phyloP scores from a whole-genome alignment of 92 coral and sea anemone genomes.

The Desmophyllum pertusum region DNA sequence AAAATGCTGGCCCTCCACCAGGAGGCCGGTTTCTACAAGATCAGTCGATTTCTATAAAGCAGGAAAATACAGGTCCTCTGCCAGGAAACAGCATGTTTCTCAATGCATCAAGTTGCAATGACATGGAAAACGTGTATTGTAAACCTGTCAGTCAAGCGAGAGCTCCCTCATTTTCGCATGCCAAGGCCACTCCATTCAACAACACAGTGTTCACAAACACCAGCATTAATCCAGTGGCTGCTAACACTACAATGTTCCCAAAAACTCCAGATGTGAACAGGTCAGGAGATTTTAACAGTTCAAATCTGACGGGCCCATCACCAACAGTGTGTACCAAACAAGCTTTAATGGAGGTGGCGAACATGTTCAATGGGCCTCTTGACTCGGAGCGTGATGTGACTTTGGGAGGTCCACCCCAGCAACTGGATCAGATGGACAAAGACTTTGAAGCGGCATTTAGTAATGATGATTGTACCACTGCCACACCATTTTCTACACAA shows the following conservation, averaged over 20 bases:
- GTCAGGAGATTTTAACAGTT: conserved; percentile 51
- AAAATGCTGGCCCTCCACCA: not conserved
- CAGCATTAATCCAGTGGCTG: not conserved
- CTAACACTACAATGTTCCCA: not conserved
- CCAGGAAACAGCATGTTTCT: not conserved
- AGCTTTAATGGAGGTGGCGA: conserved; percentile 79
- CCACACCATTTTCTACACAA: not conserved
- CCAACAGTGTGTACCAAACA: conserved; percentile 84
- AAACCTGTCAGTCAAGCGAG: not conserved
- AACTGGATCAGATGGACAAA: conserved; percentile 45
- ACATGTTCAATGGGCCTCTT: conserved; percentile 89
- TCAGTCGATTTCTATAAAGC: not conserved
- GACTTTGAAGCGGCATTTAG: conserved; percentile 92
- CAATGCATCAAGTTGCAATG: not conserved
- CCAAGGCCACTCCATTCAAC: not conserved
- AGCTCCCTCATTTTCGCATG: not conserved
- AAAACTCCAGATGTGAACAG: conserved; percentile 54
- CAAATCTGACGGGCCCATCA: conserved; percentile 66
- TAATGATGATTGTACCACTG: conserved; percentile 32
- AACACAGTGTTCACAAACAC: not conserved
- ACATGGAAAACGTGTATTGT: not conserved
- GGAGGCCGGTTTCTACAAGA: conserved; percentile 12
- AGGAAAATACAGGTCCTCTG: not conserved
- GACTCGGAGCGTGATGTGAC: conserved; percentile 48
- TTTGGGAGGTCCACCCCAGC: conserved; percentile 30